Conservation (phyloP, 2,888 invertebrate species). For the Mythimna lalbum region DNA sequence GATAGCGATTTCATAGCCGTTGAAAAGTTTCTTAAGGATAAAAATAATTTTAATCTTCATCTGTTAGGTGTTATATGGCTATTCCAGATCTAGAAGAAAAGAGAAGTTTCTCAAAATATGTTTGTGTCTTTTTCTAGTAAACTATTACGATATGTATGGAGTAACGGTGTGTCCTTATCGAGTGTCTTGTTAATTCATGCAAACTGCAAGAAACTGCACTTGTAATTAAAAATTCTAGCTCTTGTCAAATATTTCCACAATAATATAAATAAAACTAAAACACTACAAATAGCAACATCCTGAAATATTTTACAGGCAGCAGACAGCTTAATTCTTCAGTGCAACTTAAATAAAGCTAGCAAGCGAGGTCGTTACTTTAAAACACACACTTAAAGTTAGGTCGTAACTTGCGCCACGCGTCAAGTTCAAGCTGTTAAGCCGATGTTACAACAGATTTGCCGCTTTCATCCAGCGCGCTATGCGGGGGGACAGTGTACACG, state of each 20-base stretch:
- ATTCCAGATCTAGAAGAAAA: not conserved
- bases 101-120: not conserved
- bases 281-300: constrained; percentile 20
- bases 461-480: constrained; percentile 76
- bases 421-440: constrained; percentile 82
- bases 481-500: constrained; percentile 71
- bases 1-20: constrained; percentile 26
- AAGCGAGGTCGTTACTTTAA: constrained; percentile 57
- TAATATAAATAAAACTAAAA: constrained; percentile 20
- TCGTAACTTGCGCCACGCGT: constrained; percentile 65
- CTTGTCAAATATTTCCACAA: too few relatives aligned
- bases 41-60: not conserved
- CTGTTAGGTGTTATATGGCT: too few relatives aligned
- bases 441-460: constrained; percentile 89
- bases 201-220: too few relatives aligned
- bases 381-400: constrained; percentile 47
- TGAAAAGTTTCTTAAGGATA: not conserved
- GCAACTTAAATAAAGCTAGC: constrained; percentile 42
- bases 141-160: not conserved
- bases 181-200: not conserved
- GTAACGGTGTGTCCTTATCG: not conserved
- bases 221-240: too few relatives aligned
- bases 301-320: constrained; percentile 29
- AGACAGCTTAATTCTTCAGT: constrained; percentile 44
- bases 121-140: not conserved